phyloP scores from a whole-genome alignment of 2,113 vertebrate species.

The Odocoileus hemionus region DNA sequence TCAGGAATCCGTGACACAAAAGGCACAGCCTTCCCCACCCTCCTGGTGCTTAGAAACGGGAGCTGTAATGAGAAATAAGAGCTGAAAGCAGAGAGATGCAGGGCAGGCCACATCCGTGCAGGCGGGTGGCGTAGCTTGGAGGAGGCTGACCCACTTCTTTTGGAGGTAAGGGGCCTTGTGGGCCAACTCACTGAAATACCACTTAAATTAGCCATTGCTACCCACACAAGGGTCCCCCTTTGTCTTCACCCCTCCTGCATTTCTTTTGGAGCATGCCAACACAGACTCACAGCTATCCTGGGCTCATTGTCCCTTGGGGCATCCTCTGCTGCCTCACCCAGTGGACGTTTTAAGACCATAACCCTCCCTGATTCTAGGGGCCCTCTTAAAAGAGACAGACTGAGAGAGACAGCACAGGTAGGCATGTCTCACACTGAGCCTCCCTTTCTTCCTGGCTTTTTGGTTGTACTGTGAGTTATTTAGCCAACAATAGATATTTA shows the following conservation, averaged over 20 bases:
- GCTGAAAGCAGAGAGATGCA: conserved; percentile 22
- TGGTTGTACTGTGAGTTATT: conserved; percentile 75
- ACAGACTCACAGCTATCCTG: not conserved
- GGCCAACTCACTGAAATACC: not conserved
- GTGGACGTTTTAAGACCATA: not conserved
- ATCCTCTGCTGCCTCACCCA: not conserved
- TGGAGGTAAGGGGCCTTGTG: not conserved
- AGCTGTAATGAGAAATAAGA: conserved; percentile 49
- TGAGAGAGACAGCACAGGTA: conserved; percentile 7
- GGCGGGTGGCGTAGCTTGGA: not conserved
- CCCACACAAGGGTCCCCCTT: not conserved
- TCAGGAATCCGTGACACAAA: conserved; percentile 28
- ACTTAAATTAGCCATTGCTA: conserved; percentile 26
- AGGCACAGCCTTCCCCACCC: conserved; percentile 52
- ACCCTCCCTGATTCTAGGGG: not conserved
- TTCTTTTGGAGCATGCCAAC: not conserved
- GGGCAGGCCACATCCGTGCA: not conserved
- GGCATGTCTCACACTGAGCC: not conserved
- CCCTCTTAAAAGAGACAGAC: not conserved
- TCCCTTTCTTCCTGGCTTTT: conserved; percentile 1
- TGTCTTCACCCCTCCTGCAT: not conserved
- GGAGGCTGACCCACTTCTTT: conserved; percentile 53
- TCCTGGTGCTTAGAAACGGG: conserved; percentile 49
- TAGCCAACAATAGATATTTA: conserved; percentile 79
- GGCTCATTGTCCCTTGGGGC: not conserved